Evolutionary conservation across 2,113 vertebrate genomes (phyloP).

Genomic region (Speoplatyrhinus poulsoni): DNA sequence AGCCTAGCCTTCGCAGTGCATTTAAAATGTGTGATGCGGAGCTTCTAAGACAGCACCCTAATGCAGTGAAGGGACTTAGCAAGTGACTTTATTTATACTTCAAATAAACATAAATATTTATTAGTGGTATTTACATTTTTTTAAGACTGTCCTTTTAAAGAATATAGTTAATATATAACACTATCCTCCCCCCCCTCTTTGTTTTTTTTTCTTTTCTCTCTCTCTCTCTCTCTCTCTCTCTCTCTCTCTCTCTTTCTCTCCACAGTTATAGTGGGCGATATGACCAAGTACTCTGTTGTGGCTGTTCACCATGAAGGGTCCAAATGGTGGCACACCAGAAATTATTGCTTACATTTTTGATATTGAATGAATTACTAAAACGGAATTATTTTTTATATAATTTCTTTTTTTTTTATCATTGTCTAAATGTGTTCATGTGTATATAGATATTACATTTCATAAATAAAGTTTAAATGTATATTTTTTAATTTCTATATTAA

Average conservation of each 20-base stretch:
- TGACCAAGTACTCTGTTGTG: slow-evolving; percentile 74
- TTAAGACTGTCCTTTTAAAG: not conserved
- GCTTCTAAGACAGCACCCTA: no score
- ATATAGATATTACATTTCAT: slow-evolving; percentile 37
- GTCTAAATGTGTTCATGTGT: slow-evolving; percentile 45
- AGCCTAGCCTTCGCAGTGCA: no score
- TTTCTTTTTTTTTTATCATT: slow-evolving; percentile 31
- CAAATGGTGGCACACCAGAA: not conserved
- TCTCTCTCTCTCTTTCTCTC: not conserved
- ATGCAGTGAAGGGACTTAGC: no score
- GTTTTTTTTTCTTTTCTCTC: no score
- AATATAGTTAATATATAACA: not conserved
- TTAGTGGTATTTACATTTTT: no score
- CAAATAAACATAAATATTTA: no score
- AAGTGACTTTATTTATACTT: no score
- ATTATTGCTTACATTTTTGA: slow-evolving; percentile 27
- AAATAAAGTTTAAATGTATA: slow-evolving; percentile 67
- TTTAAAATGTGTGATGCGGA: no score
- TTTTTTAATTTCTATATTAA: not conserved
- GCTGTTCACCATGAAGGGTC: slow-evolving; percentile 65
- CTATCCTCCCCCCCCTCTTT: not conserved
- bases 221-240: slow-evolving; percentile 19
- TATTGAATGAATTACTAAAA: slow-evolving; percentile 36
- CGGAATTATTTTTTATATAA: slow-evolving; percentile 37
- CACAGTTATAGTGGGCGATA: slow-evolving; percentile 78